Percentiles rank a stretch among this genome's conserved stretches.
These are phyloP conservation scores for Paramuricea clavata DNA, from an alignment of 92 coral and sea anemone species.

Conservation along the genomic window DNA sequence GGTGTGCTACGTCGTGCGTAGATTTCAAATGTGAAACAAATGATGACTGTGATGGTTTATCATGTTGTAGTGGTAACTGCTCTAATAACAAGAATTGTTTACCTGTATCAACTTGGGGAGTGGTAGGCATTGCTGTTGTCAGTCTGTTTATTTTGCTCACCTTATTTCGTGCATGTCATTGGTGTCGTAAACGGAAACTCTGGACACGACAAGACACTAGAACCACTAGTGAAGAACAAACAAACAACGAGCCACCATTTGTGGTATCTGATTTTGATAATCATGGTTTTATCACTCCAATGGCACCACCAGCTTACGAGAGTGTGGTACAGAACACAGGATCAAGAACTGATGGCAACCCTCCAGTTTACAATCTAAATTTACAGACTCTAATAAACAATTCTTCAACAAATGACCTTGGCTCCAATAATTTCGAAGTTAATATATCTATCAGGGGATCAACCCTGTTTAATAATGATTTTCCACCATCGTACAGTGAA, in stretches of 20 bases:
- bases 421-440: not conserved
- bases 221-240: not conserved
- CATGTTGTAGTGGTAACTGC: constrained; percentile 26
- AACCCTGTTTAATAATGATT: not conserved
- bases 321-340: not conserved
- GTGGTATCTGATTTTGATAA: constrained; percentile 4
- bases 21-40: constrained; percentile 3
- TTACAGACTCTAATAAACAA: not conserved
- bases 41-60: constrained; percentile 25
- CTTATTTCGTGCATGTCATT: not conserved
- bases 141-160: not conserved
- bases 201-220: not conserved
- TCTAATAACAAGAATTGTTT: not conserved
- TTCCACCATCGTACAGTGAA: constrained; percentile 13
- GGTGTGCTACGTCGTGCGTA: constrained; percentile 2
- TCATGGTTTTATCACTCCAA: not conserved
- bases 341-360: not conserved
- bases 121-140: constrained; percentile 5
- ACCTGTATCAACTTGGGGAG: constrained; percentile 8
- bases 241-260: constrained; percentile 8
- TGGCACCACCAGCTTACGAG: constrained; percentile 22
- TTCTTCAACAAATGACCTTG: not conserved
- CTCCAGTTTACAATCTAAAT: not conserved
- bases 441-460: constrained; percentile 22
- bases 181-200: not conserved